Evolutionary conservation across 1,140 invertebrate species (phyloP).

Genomic region (Rhizoglyphus robini): DNA sequence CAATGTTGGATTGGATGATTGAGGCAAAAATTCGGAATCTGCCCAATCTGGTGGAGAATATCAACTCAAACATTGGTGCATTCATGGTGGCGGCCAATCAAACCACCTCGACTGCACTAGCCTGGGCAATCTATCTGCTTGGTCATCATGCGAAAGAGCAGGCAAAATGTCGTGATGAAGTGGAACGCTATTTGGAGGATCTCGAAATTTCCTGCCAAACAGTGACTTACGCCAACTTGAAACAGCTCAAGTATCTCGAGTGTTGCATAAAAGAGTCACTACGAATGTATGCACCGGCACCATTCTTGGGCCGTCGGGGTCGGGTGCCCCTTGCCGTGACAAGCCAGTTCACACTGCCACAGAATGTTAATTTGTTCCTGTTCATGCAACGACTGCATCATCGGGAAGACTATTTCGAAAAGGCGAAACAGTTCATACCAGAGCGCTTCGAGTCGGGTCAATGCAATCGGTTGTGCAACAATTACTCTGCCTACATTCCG

Average conservation of each 20-base stretch:
- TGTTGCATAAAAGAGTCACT: conserved; percentile 43
- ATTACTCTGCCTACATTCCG: conserved; percentile 35
- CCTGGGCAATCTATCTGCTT: conserved; percentile 51
- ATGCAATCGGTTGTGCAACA: conserved; percentile 28
- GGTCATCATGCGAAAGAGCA: conserved; percentile 60
- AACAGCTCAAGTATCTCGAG: conserved; percentile 51
- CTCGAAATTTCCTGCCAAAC: conserved; percentile 24
- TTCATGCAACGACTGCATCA: conserved; percentile 13
- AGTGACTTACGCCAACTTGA: conserved; percentile 39
- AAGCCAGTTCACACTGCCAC: not conserved
- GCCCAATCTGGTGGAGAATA: no score
- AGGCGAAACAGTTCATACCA: conserved; percentile 22
- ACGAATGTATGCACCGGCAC: conserved; percentile 24
- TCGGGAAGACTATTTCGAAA: not conserved
- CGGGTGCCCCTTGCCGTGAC: not conserved
- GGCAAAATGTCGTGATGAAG: conserved; percentile 58
- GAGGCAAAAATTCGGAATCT: no score
- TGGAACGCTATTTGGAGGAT: conserved; percentile 52
- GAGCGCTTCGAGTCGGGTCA: conserved; percentile 22
- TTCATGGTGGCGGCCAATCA: no score
- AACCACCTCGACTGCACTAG: conserved; percentile 40
- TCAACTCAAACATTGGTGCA: no score
- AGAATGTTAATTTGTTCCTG: not conserved
- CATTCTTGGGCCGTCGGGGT: conserved; percentile 20
- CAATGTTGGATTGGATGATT: no score